Percentiles rank a stretch among this genome's conserved stretches.
phyloP scores from a whole-genome alignment of 2,797 vertebrate species.

The Naso thynnoides region DNA sequence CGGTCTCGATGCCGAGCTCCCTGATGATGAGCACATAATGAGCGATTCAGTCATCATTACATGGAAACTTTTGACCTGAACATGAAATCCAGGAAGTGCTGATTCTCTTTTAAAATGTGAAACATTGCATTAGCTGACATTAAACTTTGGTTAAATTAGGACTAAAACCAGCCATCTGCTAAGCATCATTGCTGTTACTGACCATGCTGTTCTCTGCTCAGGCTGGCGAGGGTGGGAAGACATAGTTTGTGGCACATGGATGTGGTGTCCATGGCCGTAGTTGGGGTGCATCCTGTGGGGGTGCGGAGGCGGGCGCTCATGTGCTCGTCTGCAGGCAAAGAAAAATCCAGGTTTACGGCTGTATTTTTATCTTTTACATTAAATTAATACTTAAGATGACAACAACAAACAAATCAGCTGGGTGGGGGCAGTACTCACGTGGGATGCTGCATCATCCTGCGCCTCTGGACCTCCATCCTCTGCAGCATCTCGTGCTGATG shows the following conservation, averaged over 20 bases:
- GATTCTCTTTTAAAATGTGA: background rate
- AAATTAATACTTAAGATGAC: background rate
- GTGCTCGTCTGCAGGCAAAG: slow-evolving; percentile 88
- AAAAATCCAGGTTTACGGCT: background rate
- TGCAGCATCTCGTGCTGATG: slow-evolving; percentile 96
- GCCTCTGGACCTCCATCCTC: slow-evolving; percentile 96
- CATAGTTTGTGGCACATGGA: slow-evolving; percentile 99
- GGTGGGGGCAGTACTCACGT: slow-evolving; percentile 86
- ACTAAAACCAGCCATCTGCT: background rate
- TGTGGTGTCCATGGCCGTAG: slow-evolving; percentile 98
- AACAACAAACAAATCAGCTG: background rate
- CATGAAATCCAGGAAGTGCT: background rate
- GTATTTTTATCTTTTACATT: background rate
- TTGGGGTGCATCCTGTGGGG: slow-evolving; percentile 99
- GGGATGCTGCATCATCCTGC: slow-evolving; percentile 98
- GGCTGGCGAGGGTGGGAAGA: slow-evolving; percentile 97
- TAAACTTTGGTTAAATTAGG: background rate
- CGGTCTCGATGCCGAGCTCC: slow-evolving; percentile 98
- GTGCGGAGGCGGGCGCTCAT: slow-evolving; percentile 97
- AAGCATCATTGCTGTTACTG: slow-evolving; percentile 66
- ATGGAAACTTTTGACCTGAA: background rate
- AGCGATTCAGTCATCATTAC: slow-evolving; percentile 4
- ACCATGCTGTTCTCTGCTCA: slow-evolving; percentile 97
- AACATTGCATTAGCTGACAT: slow-evolving; percentile 4
- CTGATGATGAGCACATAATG: slow-evolving; percentile 75